phyloP scores from a whole-genome alignment of 2,113 vertebrate species.

The Ceuthmochares aereus region DNA sequence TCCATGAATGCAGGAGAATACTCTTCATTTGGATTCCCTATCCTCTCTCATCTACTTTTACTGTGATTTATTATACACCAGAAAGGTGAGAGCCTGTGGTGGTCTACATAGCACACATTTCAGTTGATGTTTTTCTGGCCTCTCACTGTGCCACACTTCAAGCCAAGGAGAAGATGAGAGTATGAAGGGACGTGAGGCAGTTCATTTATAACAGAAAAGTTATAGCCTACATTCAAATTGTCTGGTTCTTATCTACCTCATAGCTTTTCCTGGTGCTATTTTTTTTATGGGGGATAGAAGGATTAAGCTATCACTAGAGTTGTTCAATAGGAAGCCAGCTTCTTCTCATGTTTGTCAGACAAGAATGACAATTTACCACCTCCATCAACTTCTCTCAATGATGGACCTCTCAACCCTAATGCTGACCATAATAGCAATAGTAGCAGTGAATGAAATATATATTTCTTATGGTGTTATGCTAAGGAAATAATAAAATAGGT shows the following conservation, averaged over 20 bases:
- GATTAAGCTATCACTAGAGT: background rate
- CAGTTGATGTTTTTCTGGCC: background rate
- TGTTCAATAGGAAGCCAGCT: background rate
- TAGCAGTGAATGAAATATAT: background rate
- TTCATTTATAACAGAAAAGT: background rate
- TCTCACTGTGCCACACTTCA: background rate
- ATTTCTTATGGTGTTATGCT: background rate
- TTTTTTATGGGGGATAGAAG: background rate
- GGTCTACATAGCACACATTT: fast-evolving
- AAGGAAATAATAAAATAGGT: background rate
- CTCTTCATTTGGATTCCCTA: background rate
- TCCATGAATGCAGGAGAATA: background rate
- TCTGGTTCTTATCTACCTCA: background rate
- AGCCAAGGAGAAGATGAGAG: background rate
- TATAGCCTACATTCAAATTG: background rate
- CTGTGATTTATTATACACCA: background rate
- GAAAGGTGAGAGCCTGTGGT: background rate
- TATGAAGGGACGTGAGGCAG: background rate
- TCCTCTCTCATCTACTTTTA: background rate
- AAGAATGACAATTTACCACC: background rate
- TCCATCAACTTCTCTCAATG: background rate
- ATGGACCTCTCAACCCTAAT: background rate
- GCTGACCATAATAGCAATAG: background rate
- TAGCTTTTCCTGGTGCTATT: background rate
- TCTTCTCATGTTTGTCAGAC: background rate